Evolutionary conservation across 2,888 invertebrate genomes (phyloP).

Genomic region (Diplolepis rosae): DNA sequence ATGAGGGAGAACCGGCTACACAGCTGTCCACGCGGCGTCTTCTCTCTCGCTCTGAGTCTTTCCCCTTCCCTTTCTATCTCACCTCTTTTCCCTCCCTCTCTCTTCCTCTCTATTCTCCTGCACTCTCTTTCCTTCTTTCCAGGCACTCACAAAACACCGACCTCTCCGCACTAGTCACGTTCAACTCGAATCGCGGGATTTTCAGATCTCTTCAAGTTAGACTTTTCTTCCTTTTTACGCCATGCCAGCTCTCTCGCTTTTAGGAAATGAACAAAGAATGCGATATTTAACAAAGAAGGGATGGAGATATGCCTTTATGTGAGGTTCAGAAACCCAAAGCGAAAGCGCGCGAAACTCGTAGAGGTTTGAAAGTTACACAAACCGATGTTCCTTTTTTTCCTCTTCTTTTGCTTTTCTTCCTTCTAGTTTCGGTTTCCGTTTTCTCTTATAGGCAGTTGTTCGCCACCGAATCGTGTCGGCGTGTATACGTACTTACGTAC

Average conservation of each 20-base stretch:
- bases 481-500: slow-evolving; percentile 37
- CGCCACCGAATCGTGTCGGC: slow-evolving; percentile 36
- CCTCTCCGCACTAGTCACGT: slow-evolving; percentile 32
- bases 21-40: slow-evolving; percentile 59
- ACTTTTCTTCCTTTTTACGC: not conserved
- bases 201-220: slow-evolving; percentile 20
- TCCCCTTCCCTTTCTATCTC: slow-evolving; percentile 35
- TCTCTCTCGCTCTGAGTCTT: slow-evolving; percentile 34
- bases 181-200: slow-evolving; percentile 41
- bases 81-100: slow-evolving; percentile 29
- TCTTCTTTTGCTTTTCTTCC: slow-evolving; percentile 3
- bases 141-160: not conserved
- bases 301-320: not conserved
- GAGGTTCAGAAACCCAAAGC: not conserved
- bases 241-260: not conserved
- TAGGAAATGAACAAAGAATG: not conserved
- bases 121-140: slow-evolving; percentile 33
- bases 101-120: slow-evolving; percentile 35
- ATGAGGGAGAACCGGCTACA: slow-evolving; percentile 43
- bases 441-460: not conserved
- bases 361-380: not conserved
- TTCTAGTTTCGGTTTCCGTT: not conserved
- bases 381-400: slow-evolving; percentile 35
- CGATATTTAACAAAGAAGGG: not conserved
- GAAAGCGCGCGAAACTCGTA: not conserved